Percentiles rank a stretch among this genome's conserved stretches.
Conservation (phyloP, 2,888 invertebrate species). For the Mesorhabditis spiculigera region DNA sequence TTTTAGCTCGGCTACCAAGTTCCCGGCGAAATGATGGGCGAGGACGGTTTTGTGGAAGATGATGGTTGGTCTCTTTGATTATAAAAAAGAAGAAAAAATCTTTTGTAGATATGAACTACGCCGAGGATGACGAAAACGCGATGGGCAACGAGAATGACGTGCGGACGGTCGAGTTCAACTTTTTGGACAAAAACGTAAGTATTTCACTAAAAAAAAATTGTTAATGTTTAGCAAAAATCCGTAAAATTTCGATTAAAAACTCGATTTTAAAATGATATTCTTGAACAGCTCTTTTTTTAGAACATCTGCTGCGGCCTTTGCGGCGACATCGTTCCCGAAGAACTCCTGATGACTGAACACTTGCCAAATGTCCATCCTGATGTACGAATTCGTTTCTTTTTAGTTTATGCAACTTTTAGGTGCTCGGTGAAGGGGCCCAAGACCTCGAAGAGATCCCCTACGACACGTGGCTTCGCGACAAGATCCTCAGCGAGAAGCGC, state of each 20-base stretch:
- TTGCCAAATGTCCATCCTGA: slow-evolving; percentile 53
- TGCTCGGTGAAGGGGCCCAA: slow-evolving; percentile 35
- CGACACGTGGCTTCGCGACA: slow-evolving; percentile 43
- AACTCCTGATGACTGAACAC: slow-evolving; percentile 44
- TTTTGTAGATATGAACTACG: not conserved
- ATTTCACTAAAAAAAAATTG: not conserved
- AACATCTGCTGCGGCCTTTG: slow-evolving; percentile 56
- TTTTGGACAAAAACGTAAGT: slow-evolving; percentile 30
- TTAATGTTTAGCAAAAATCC: not conserved
- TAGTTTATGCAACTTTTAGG: slow-evolving; percentile 6
- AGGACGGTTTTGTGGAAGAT: slow-evolving; percentile 10
- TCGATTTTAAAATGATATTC: no score
- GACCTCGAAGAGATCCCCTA: slow-evolving; percentile 55
- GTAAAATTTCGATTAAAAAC: not conserved
- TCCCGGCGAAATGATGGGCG: slow-evolving; percentile 18
- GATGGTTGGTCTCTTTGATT: slow-evolving; percentile 9
- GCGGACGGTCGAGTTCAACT: slow-evolving; percentile 43
- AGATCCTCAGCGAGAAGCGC: slow-evolving; percentile 33
- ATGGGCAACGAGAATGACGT: slow-evolving; percentile 18
- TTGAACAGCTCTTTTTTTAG: slow-evolving; percentile 6
- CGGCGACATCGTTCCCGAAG: slow-evolving; percentile 54
- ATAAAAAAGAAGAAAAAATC: slow-evolving; percentile 10
- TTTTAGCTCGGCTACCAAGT: slow-evolving; percentile 16
- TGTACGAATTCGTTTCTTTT: slow-evolving; percentile 14
- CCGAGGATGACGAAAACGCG: slow-evolving; percentile 9